Conservation (phyloP, 2,888 invertebrate genomes). For the Volucella inanis region DNA sequence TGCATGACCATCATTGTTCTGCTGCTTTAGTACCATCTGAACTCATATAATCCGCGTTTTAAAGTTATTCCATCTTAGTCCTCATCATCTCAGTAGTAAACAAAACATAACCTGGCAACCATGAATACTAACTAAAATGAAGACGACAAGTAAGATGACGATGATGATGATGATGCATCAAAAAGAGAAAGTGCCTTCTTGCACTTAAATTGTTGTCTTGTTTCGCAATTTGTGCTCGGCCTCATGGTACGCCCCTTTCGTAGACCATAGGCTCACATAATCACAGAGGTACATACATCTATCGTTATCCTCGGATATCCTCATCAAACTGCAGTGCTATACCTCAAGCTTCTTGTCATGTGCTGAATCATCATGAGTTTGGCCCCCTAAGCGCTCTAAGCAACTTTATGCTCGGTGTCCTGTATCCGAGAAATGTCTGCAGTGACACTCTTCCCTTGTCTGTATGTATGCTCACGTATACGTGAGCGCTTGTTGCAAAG, state of each 20-base stretch:
- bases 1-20: no score
- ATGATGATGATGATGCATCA: constrained; percentile 64
- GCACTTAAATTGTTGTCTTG: constrained; percentile 76
- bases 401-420: constrained; percentile 43
- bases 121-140: background rate
- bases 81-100: no score
- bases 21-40: no score
- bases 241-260: constrained; percentile 35
- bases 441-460: constrained; percentile 26
- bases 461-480: constrained; percentile 13
- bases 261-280: constrained; percentile 55
- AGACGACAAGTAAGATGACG: constrained; percentile 7
- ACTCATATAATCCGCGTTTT: no score
- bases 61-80: no score
- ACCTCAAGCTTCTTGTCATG: constrained; percentile 65
- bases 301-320: constrained; percentile 52
- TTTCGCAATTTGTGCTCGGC: constrained; percentile 55
- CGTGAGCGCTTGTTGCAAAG: constrained; percentile 21
- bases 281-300: constrained; percentile 3
- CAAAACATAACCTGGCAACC: no score
- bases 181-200: constrained; percentile 76
- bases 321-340: constrained; percentile 64
- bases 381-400: constrained; percentile 25
- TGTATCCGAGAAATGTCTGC: constrained; percentile 44
- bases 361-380: constrained; percentile 64